Evolutionary conservation across 2,888 invertebrate species (phyloP), one percentile per base, ranked within the genome.

Genomic region (Lasioglossum villosulum): DNA sequence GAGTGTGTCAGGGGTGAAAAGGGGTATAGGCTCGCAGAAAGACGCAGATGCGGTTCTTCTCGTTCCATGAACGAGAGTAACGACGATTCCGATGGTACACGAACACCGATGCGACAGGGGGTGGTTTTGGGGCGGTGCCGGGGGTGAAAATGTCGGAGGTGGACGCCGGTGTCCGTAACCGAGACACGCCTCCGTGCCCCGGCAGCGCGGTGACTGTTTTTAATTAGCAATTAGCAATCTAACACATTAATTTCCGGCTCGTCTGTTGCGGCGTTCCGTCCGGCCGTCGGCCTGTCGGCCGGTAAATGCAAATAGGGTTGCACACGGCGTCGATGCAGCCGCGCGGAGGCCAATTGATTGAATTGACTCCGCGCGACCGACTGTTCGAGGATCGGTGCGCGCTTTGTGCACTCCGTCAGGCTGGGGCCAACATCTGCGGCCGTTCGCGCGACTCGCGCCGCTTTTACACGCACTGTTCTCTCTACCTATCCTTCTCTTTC

Each of bases 191-290:
- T 73, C 59, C 39, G 66, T 45, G 23, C 5, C 70, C 68, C 82
- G 63, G 63, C 16, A 63, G n/a, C 56, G 56, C 63, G 63, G 73
- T 82, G 88, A 91, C 92, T 93, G 92, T 95, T 95, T 95, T 95
- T 95, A 95, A 95, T 95, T 94, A 94, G 94, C 94, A 95, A 95
- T 95, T 95, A 95, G 93, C 93, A 91, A 91, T 92, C 94, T 93
- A 94, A 94, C 94, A 93, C 94, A 94, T 95, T 95, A 94, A 95
- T 95, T 95, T 95, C 94, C 94, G 93, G 92, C 90, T 94, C 92
- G 93, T 93, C 92, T 93, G 93, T 93, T 93, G 94, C 91, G 93
- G 94, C 92, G 89, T 93, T 93, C 94, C 91, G 92, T 90, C 91
- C 90, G 88, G 74, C 27, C 56, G n/a, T 56, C 56, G 56, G 27